Evolutionary conservation across 2,888 invertebrate genomes (phyloP), one percentile per base, ranked within the genome.

Genomic region (Colletes collaris): DNA sequence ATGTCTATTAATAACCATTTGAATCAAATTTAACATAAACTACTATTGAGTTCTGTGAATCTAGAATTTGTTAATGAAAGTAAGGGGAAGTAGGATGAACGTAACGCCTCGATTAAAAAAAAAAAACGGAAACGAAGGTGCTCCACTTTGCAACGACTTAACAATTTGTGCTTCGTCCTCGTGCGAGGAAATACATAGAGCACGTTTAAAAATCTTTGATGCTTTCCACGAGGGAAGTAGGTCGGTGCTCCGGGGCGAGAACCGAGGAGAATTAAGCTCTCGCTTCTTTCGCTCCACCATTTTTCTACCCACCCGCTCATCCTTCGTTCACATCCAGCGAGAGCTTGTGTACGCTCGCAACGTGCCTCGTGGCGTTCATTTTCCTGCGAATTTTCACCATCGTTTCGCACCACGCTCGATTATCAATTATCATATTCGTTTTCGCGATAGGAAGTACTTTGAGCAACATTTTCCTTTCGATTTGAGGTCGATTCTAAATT

Each of bases 121-220:
- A 37, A 46, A 46, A 7, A 63, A 37, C 62, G 68, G 65, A 62
- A 78, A 74, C 50, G 71, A 64, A 71, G 67, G 63, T 74, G 74
- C 71, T 59, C 70, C 56, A 56, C 77, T 72, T 62, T 75, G 55
- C 60, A 66, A 69, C 59, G 75, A 81, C 63, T 69, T 58, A 74
- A 79, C 82, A 79, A 74, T 84, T 84, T 74, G 75, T 74, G 69
- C 72, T 72, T 76, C 66, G 70, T 71, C 70, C 58, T 79, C 68
- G 64, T 60, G 75, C 84, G 75, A 72, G 64, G 70, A 72, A 82
- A 81, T 66, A 65, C 76, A 71, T 65, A 68, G 76, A 83, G 74
- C 70, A 81, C 72, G 75, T 75, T 85, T 77, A 79, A 80, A 85
- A 84, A 77, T 77, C 82, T 85, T 85, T 82, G 82, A 82, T 80